Evolutionary conservation across 2,888 invertebrate species (phyloP).

Genomic region (Lydus trimaculatus): DNA sequence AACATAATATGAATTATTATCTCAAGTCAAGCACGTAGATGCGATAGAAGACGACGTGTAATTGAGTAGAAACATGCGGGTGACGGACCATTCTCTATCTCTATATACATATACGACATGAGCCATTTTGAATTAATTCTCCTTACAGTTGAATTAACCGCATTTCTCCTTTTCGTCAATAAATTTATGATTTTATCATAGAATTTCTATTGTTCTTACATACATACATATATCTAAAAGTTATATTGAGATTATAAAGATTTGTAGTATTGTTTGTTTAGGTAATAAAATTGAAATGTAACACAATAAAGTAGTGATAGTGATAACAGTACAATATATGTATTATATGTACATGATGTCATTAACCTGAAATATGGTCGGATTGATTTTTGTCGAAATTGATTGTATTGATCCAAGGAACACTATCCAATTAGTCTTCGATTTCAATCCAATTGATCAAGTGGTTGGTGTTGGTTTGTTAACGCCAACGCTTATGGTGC

Average conservation of each 20-base stretch:
- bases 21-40: slow-evolving; percentile 32
- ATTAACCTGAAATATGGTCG: slow-evolving; percentile 1
- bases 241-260: too few species aligned
- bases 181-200: not conserved
- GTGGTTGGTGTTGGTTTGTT: slow-evolving; percentile 10
- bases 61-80: slow-evolving; percentile 9
- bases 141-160: not conserved
- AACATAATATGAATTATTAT: slow-evolving; percentile 44
- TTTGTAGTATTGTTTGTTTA: too few species aligned
- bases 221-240: too few species aligned
- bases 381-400: slow-evolving; percentile 8
- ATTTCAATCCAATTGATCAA: slow-evolving; percentile 11
- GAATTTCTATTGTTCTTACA: not conserved
- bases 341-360: too few species aligned
- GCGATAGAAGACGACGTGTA: slow-evolving; percentile 3
- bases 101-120: not conserved
- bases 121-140: not conserved
- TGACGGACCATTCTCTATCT: not conserved
- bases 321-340: not conserved
- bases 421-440: slow-evolving; percentile 11
- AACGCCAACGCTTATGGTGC: slow-evolving; percentile 9
- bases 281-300: not conserved
- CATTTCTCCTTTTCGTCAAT: not conserved
- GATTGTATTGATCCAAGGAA: not conserved
- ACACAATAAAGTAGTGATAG: not conserved